A percentile compares a stretch with the other conserved stretches of the same genome.
These are phyloP conservation scores for Diploptera punctata DNA, from an alignment of 2,888 invertebrate species.

Conservation along the genomic window DNA sequence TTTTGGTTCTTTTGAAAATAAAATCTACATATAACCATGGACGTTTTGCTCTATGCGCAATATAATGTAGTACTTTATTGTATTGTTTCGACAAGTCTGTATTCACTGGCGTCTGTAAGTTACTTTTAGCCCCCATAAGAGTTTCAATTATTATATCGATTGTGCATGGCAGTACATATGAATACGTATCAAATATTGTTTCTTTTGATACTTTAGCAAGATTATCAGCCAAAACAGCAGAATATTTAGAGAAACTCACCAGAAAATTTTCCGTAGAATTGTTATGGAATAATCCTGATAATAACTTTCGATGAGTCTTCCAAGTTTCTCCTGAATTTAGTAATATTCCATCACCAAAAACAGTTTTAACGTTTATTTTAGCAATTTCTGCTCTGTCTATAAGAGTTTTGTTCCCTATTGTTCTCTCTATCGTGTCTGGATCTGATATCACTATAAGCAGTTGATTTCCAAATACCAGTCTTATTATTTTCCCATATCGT, in stretches of 20 bases:
- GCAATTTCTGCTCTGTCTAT: background rate
- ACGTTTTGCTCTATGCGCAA: background rate
- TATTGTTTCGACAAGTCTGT: background rate
- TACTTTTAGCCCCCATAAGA: constrained; percentile 27
- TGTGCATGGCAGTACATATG: constrained; percentile 29
- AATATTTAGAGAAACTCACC: background rate
- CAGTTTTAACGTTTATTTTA: background rate
- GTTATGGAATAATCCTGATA: background rate
- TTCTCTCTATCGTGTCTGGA: background rate
- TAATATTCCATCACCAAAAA: background rate
- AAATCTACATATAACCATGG: background rate
- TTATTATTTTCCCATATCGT: background rate
- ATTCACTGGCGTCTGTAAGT: background rate
- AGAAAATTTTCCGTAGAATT: background rate
- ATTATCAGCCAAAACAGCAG: constrained; percentile 7
- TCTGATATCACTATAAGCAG: background rate
- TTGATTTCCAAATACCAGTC: background rate
- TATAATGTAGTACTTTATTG: background rate
- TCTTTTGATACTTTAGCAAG: constrained; percentile 16
- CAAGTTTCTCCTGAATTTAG: background rate
- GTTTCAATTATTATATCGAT: constrained; percentile 40
- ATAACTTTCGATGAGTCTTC: background rate
- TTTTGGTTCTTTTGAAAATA: background rate
- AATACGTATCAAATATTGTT: background rate
- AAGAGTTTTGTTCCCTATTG: background rate